phyloP scores from a whole-genome alignment of 2,888 invertebrate species.

The Chorisops tibialis region DNA sequence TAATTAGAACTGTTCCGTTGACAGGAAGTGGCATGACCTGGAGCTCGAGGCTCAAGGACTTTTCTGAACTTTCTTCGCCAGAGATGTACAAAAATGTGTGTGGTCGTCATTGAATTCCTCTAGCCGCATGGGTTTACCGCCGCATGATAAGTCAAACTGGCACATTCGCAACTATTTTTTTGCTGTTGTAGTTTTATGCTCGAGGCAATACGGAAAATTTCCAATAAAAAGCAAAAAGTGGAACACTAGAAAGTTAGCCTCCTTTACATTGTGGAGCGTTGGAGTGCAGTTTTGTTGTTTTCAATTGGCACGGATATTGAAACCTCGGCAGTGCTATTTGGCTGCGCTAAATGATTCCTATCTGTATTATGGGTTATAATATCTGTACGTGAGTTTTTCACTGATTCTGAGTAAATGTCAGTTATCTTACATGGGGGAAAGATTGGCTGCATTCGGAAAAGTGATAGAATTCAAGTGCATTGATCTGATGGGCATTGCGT shows the following conservation, averaged over 20 bases:
- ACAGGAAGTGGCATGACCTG: conserved; percentile 14
- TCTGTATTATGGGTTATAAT: too few species aligned
- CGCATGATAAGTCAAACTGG: background rate
- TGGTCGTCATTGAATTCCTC: background rate
- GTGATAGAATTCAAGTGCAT: too few species aligned
- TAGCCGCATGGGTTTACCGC: background rate
- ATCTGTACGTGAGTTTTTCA: too few species aligned
- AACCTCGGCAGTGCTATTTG: too few species aligned
- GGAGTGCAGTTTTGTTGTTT: background rate
- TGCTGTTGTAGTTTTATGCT: background rate
- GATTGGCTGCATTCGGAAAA: too few species aligned
- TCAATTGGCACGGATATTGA: too few species aligned
- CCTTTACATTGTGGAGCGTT: conserved; percentile 6
- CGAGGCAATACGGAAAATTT: background rate
- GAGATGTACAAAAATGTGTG: background rate
- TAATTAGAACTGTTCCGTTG: conserved; percentile 12
- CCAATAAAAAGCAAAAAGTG: conserved; percentile 15
- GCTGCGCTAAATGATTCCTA: too few species aligned
- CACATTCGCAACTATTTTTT: background rate
- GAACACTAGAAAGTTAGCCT: conserved; percentile 8
- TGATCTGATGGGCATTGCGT: too few species aligned
- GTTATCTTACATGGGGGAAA: too few species aligned
- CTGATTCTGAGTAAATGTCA: too few species aligned
- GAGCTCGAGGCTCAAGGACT: conserved; percentile 18
- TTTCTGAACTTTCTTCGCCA: conserved; percentile 6